A percentile compares a stretch with the other conserved stretches of the same genome.
These are phyloP conservation scores for Tympanuchus pallidicinctus DNA, from an alignment of 2,113 vertebrate genomes.

Conservation along the genomic window DNA sequence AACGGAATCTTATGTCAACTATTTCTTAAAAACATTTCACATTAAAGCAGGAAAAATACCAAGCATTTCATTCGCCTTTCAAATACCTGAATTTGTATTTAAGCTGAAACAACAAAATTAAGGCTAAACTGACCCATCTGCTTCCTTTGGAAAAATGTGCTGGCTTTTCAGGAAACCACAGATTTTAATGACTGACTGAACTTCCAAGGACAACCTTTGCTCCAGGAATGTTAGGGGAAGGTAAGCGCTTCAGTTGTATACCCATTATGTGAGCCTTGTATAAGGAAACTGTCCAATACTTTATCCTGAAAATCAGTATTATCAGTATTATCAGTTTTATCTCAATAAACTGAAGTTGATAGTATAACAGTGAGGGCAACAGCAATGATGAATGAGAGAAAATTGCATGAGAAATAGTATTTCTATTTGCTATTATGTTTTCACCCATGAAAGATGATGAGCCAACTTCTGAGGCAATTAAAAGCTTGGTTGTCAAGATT, in stretches of 20 bases:
- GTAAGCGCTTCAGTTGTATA: background rate
- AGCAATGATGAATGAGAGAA: constrained; percentile 6
- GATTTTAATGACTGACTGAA: background rate
- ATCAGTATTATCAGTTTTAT: background rate
- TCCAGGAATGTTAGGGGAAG: background rate
- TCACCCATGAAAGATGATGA: constrained; percentile 10
- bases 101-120: background rate
- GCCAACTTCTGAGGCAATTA: constrained; percentile 21
- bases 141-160: background rate
- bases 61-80: constrained; percentile 19
- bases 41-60: background rate
- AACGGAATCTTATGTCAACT: constrained; percentile 7
- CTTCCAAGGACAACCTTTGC: background rate
- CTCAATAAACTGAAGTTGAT: background rate
- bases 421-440: constrained; percentile 21
- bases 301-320: background rate
- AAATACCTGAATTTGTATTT: background rate
- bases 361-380: background rate
- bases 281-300: background rate
- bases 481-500: constrained; percentile 46
- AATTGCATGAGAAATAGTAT: constrained; percentile 14
- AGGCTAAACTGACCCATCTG: background rate
- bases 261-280: rapidly evolving
- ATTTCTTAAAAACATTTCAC: constrained; percentile 37
- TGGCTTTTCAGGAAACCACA: background rate